Conservation (phyloP, 2,113 vertebrate species). For the Colius striatus region DNA sequence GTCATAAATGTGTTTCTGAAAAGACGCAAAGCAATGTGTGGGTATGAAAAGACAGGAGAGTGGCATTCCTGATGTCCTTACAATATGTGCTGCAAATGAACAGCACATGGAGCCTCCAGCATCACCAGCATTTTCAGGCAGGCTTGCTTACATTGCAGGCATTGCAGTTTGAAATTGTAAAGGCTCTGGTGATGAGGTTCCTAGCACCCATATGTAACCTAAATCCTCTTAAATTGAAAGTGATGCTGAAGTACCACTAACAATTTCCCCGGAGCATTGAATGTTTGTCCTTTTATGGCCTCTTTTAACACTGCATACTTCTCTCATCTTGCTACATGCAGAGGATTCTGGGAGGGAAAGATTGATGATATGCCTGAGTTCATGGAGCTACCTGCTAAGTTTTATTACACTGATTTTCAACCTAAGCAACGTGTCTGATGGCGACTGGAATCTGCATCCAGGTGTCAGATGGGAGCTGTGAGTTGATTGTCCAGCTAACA, state of each 20-base stretch:
- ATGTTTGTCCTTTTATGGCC: not conserved
- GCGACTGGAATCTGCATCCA: not conserved
- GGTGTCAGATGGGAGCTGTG: not conserved
- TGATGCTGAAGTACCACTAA: not conserved
- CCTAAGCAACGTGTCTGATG: rapidly evolving
- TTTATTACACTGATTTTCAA: not conserved
- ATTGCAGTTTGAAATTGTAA: not conserved
- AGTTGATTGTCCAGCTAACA: not conserved
- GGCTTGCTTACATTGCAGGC: not conserved
- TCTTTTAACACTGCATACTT: not conserved
- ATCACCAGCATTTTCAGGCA: not conserved
- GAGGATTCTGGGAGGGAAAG: not conserved
- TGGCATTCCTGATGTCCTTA: not conserved
- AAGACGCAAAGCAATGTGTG: not conserved
- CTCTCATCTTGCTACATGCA: not conserved
- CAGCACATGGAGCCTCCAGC: constrained; percentile 24
- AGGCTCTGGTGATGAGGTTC: not conserved
- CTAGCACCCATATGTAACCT: not conserved
- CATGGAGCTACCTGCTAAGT: rapidly evolving
- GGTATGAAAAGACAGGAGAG: not conserved
- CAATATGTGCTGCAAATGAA: not conserved
- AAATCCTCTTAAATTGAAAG: not conserved
- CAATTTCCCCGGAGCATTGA: not conserved
- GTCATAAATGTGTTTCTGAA: not conserved
- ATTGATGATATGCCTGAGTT: not conserved